Base-by-base conservation (phyloP, 2,888 invertebrate species). In the Lacanobia wlatinum region DNA sequence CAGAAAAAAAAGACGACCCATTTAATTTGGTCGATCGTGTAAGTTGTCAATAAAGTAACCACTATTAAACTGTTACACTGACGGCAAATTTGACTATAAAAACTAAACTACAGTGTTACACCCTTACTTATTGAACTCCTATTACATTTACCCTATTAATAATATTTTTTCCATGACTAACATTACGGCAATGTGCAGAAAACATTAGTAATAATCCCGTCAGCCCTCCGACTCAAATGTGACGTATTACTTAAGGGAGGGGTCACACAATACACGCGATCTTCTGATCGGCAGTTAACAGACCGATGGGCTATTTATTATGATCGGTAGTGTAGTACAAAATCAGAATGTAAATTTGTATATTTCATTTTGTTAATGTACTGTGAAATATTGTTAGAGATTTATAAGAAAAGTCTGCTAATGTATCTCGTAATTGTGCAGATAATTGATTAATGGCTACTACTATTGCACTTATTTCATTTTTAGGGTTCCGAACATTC, bases 261-360 rank as follows among this genome's bases (percentile, higher is more conserved):
- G 83, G 60, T n/a, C 55, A 58, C 28, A 80, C 83, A 80, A 80
- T 83, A 60, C 78, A 79, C 71, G 82, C 73, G 83, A 82, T 79
- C 83, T 83, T 63, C 46, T 23, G 58, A 69, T 73, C 62, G 52
- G 67, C 61, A 64, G 73, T 62, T 63, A 78, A 70, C 69, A 73
- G 58, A 60, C 50, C 28, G 55, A 62, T 56, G 21, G 23, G 73
- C 63, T 52, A 78, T 70, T 70, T 60, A 70, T 63, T 52, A 62
- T 59, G 59, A 59, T 18, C 10, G 43, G 28, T 58, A 71, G 71
- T 78, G 62, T 79, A 40, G 48, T 48, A 59, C 40, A 9, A 78
- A 78, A 62, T 58, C 50, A 2, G 34, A 78, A 77, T 55, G 48
- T n/a, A 1, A 58, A 53, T 55, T 60, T 68, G 21, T 34, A 48